Base-by-base conservation (phyloP, 2,797 vertebrate genomes). In the Synaphobranchus kaupii region DNA sequence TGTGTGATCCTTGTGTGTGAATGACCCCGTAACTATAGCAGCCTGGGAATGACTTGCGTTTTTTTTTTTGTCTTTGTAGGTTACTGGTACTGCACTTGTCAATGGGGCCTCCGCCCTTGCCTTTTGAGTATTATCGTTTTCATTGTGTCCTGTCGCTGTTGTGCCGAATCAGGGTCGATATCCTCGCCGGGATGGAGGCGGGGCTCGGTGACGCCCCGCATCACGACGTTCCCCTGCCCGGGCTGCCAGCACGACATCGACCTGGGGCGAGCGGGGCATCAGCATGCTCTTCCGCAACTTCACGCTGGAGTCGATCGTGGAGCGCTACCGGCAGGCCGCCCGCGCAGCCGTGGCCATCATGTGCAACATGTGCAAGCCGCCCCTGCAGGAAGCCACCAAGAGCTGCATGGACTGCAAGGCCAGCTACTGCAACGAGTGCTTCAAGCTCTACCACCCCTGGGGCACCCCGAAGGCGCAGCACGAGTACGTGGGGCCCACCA, bases 331-430 rank as follows among this genome's bases (percentile, higher is more conserved):
- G 25, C 98, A 99, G 93, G 98, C 98, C 1, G 99, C 98, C 9
- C 97, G 98, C 0, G 98, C 98, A 0, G 98, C 98, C 0, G 88
- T 97, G 3, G 98, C 98, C 1, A 98, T 99, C 91, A 97, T 98
- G 98, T 99, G 98, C 28, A 97, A 98, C 92, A 95, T 97, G 82
- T 99, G 99, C 90, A 99, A 99, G 89, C 97, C 98, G 22, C 97
- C 98, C 0, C 94, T 9, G 87, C 98, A 99, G 87, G 99, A 99
- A 91, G 98, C 98, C 58, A 99, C 98, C 0, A 99, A 99, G 94
- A 99, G 98, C 94, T 99, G 99, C 92, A 96, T 99, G 97, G 99
- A 99, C 94, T 99, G 99, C 93, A 98, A 97, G 91, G 97, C 97
- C 1, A 99, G 97, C 94, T 99, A 97, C 92, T 99, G 99, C 91